Percentiles rank a stretch among this genome's conserved stretches.
Evolutionary conservation across 2,888 invertebrate genomes (phyloP).

Genomic region (Cheilosia vulpina): DNA sequence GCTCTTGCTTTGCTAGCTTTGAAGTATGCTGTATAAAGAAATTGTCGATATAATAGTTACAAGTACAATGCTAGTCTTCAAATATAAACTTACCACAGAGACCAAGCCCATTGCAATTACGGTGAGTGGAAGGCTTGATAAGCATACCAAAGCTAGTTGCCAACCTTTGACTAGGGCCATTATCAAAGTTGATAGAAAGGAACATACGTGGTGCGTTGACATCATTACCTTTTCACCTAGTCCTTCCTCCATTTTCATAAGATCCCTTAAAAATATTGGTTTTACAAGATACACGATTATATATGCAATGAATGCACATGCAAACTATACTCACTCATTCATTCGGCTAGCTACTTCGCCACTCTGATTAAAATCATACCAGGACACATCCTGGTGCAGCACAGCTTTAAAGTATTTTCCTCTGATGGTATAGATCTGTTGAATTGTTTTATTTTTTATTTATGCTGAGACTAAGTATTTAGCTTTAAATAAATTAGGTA

Average conservation of each 20-base stretch:
- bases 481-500: conserved; percentile 78
- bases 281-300: neutral
- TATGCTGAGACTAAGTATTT: neutral
- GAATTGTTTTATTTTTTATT: conserved; percentile 65
- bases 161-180: conserved; percentile 91
- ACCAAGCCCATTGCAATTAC: conserved; percentile 87
- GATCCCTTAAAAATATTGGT: conserved; percentile 85
- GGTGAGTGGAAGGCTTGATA: conserved; percentile 89
- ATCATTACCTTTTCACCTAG: conserved; percentile 92
- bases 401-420: conserved; percentile 87
- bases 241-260: conserved; percentile 91
- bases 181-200: conserved; percentile 88
- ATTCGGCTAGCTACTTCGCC: conserved; percentile 90
- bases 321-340: conserved; percentile 86
- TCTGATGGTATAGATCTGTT: conserved; percentile 86
- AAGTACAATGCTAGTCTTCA: no score
- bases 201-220: conserved; percentile 88
- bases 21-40: conserved; percentile 85
- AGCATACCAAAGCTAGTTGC: conserved; percentile 91
- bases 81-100: conserved; percentile 84
- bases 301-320: neutral
- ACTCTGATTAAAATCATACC: conserved; percentile 89
- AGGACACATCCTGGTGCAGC: conserved; percentile 89
- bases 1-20: conserved; percentile 87
- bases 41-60: neutral